These are phyloP conservation scores for Lasioglossum lativentre DNA, from an alignment of 2,888 invertebrate species.

Conservation along the genomic window DNA sequence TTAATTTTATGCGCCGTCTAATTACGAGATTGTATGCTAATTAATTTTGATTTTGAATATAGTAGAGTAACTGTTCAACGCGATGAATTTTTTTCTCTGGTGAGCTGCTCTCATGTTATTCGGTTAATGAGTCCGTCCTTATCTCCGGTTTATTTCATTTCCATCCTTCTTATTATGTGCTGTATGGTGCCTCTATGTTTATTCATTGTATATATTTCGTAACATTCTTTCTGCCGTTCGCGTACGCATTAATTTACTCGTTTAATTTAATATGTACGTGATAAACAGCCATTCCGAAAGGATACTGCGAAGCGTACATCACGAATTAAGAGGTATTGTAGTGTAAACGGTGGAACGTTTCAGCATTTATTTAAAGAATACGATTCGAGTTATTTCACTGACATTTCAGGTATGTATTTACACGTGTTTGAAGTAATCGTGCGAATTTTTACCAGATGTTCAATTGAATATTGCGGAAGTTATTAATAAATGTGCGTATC, in stretches of 20 bases:
- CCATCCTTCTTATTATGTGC: slow-evolving; percentile 14
- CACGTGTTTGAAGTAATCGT: not conserved
- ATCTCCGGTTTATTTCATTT: slow-evolving; percentile 22
- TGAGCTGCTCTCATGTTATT: slow-evolving; percentile 19
- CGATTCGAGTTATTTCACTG: not conserved
- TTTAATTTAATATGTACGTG: not conserved
- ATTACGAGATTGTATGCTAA: slow-evolving; percentile 35
- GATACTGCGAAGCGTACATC: not conserved
- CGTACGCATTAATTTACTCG: not conserved
- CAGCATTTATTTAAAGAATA: not conserved
- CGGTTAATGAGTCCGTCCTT: slow-evolving; percentile 15
- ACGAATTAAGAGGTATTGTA: not conserved
- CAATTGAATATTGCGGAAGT: not conserved
- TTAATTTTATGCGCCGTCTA: slow-evolving; percentile 6
- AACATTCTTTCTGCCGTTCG: not conserved
- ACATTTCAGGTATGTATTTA: not conserved
- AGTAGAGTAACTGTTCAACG: slow-evolving; percentile 19
- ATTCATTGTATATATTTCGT: slow-evolving; percentile 10
- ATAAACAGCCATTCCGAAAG: not conserved
- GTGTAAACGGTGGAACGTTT: not conserved
- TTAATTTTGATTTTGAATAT: slow-evolving; percentile 12
- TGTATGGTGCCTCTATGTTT: slow-evolving; percentile 4
- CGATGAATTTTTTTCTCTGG: slow-evolving; percentile 16
- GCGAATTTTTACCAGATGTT: not conserved
- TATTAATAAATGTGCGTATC: no score